Evolutionary conservation across 2,888 invertebrate genomes (phyloP).

Genomic region (Tenthredo distinguenda): DNA sequence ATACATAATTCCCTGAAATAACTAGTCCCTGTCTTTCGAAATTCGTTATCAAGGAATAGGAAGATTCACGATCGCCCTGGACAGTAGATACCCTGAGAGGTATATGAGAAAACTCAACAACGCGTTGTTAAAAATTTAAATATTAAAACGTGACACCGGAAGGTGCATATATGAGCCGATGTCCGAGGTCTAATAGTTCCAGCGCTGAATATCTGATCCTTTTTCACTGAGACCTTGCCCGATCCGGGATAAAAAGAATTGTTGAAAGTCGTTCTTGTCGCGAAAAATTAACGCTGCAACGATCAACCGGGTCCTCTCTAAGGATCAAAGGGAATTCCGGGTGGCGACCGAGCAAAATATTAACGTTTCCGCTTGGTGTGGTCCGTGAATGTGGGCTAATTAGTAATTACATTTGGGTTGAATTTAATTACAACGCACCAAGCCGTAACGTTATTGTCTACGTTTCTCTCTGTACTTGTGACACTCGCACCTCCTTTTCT

Average conservation of each 20-base stretch:
- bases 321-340: constrained; percentile 45
- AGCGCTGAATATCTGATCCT: constrained; percentile 61
- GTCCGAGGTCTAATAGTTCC: constrained; percentile 22
- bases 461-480: constrained; percentile 5
- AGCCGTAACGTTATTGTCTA: constrained; percentile 23
- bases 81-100: background rate
- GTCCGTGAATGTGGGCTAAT: constrained; percentile 37
- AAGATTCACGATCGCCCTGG: background rate
- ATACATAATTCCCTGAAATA: background rate
- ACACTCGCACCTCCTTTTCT: background rate
- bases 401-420: constrained; percentile 37
- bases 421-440: constrained; percentile 48
- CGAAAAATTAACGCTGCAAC: constrained; percentile 31
- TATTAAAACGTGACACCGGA: constrained; percentile 41
- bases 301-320: constrained; percentile 56
- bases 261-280: constrained; percentile 65
- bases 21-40: background rate
- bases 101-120: background rate
- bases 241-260: constrained; percentile 69
- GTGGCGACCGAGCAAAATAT: constrained; percentile 43
- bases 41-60: background rate
- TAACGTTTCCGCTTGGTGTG: constrained; percentile 43
- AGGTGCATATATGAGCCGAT: constrained; percentile 61
- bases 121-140: background rate
- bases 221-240: constrained; percentile 52